A percentile compares a stretch with the other conserved stretches of the same genome.
Conservation (phyloP, 2,113 vertebrate genomes). For the Nothobranchius furzeri region DNA sequence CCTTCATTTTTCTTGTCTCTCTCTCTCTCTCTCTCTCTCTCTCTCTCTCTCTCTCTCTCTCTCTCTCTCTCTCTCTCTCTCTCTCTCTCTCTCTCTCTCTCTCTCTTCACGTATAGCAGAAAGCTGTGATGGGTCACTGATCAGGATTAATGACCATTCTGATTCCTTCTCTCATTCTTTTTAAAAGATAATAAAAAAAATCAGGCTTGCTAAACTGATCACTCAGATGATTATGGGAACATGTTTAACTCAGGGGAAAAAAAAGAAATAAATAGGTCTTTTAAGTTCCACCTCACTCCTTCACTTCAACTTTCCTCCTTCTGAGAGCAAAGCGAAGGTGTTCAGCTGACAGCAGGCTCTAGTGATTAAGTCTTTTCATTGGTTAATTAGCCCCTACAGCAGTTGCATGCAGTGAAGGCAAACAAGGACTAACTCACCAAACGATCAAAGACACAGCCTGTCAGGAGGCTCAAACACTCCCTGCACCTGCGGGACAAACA, state of each 20-base stretch:
- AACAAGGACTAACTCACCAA: conserved; percentile 70
- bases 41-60: conserved; percentile 14
- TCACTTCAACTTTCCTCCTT: conserved; percentile 29
- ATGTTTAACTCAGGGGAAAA: conserved; percentile 5
- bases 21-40: conserved; percentile 17
- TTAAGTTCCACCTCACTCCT: conserved; percentile 16
- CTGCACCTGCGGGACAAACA: conserved; percentile 72
- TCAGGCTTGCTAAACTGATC: conserved; percentile 6
- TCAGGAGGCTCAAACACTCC: conserved; percentile 73
- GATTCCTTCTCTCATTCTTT: conserved; percentile 12
- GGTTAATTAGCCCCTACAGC: conserved; percentile 80
- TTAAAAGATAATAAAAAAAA: too few relatives aligned
- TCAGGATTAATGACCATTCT: conserved; percentile 58
- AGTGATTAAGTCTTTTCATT: conserved; percentile 78
- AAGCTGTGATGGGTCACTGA: conserved; percentile 63
- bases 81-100: conserved; percentile 17
- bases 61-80: conserved; percentile 19
- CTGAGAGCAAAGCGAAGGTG: conserved; percentile 69
- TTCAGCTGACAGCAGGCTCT: conserved; percentile 71
- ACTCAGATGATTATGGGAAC: conserved; percentile 23
- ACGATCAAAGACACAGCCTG: conserved; percentile 75
- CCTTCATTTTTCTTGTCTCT: conserved; percentile 1
- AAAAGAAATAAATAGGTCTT: conserved; percentile 47
- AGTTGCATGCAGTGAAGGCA: conserved; percentile 66
- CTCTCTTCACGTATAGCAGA: conserved; percentile 12